phyloP scores from a whole-genome alignment of 1,140 invertebrate genomes.

The Conus betulinus region DNA sequence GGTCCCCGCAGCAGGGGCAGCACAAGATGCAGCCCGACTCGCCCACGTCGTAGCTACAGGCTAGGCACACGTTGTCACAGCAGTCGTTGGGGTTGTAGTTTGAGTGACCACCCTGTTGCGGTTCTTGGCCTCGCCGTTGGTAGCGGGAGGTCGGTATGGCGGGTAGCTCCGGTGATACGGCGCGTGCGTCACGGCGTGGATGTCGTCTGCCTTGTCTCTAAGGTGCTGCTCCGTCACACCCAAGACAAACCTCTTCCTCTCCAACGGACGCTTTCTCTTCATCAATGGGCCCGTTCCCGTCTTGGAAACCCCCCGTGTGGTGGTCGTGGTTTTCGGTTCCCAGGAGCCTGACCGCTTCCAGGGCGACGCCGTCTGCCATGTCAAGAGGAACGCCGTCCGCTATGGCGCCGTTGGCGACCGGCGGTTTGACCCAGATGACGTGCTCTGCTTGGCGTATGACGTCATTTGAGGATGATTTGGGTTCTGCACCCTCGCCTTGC shows the following conservation, averaged over 20 bases:
- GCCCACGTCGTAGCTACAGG: not conserved
- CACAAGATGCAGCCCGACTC: not conserved
- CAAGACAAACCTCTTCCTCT: no score
- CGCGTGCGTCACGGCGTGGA: no score
- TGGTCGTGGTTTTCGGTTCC: not conserved
- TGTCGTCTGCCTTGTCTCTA: no score
- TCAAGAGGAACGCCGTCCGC: not conserved
- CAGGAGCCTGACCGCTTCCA: not conserved
- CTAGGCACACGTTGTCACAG: not conserved
- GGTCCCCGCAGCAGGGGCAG: not conserved
- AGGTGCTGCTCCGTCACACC: no score
- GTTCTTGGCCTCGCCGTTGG: not conserved
- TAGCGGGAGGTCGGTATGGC: not conserved
- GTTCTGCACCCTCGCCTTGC: not conserved
- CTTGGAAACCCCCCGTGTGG: no score
- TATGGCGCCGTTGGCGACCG: not conserved
- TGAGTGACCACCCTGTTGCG: no score
- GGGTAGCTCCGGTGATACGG: not conserved
- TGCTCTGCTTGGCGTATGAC: not conserved
- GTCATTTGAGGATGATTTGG: not conserved
- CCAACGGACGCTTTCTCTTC: no score
- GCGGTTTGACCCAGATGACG: not conserved
- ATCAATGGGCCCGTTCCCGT: no score
- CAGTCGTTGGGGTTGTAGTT: not conserved
- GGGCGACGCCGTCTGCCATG: not conserved